Evolutionary conservation across 2,113 vertebrate genomes (phyloP).

Genomic region (Corythaixoides concolor): DNA sequence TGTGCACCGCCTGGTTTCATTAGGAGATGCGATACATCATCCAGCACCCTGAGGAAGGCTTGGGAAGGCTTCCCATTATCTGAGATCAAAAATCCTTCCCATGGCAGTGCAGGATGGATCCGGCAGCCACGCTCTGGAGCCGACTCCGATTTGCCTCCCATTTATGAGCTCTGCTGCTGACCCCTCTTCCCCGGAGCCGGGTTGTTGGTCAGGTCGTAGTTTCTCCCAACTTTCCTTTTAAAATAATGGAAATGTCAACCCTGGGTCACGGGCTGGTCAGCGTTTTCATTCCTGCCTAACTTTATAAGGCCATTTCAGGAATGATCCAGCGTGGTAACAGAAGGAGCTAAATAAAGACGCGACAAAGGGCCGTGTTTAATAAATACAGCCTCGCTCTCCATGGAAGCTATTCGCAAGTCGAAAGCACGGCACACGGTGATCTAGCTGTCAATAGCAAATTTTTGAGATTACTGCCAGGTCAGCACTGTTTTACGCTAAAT

Average conservation of each 20-base stretch:
- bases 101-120: neutral
- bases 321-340: constrained; percentile 72
- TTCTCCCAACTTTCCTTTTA: constrained; percentile 21
- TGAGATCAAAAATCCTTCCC: neutral
- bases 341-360: constrained; percentile 79
- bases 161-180: neutral
- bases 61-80: neutral
- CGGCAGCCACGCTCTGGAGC: neutral
- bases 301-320: constrained; percentile 67
- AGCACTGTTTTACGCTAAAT: constrained; percentile 68
- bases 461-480: constrained; percentile 76
- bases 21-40: neutral
- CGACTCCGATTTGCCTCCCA: rapidly evolving
- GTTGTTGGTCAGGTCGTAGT: neutral
- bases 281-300: constrained; percentile 2
- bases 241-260: constrained; percentile 9
- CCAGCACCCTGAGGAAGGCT: neutral
- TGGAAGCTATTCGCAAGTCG: constrained; percentile 76
- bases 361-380: constrained; percentile 70
- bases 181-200: neutral
- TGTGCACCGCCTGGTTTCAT: rapidly evolving
- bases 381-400: constrained; percentile 66
- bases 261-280: constrained; percentile 55
- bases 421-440: constrained; percentile 68
- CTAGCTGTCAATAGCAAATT: constrained; percentile 76